Percentiles rank a stretch among this genome's conserved stretches.
These are phyloP conservation scores for Apotomis capreana DNA, from an alignment of 2,888 invertebrate genomes.

Conservation along the genomic window DNA sequence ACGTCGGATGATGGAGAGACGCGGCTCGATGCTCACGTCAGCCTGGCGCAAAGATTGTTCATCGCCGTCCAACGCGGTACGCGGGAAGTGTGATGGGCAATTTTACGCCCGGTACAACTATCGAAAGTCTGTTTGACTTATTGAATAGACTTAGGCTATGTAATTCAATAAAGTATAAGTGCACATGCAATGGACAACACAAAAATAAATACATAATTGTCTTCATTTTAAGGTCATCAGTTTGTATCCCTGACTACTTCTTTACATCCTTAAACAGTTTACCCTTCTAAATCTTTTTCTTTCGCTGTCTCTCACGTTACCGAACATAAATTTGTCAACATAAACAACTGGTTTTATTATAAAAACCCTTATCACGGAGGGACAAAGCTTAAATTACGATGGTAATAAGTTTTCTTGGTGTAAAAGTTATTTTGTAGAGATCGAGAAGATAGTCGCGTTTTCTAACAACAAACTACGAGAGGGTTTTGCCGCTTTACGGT, in stretches of 20 bases:
- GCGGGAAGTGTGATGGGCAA: no score
- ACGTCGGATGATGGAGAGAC: no score
- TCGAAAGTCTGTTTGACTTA: no score
- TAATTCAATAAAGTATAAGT: no score
- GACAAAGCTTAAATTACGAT: constrained; percentile 25
- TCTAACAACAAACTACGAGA: constrained; percentile 17
- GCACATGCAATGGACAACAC: no score
- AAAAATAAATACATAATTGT: not conserved
- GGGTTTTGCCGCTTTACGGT: not conserved
- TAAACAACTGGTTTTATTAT: constrained; percentile 41
- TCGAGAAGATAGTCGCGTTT: constrained; percentile 9
- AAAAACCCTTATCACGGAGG: constrained; percentile 42
- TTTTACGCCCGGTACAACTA: no score
- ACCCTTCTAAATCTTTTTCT: constrained; percentile 63
- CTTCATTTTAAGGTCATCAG: constrained; percentile 4
- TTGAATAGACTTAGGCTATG: no score
- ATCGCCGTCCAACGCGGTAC: no score
- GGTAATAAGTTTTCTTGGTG: constrained; percentile 9
- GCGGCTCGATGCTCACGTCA: no score
- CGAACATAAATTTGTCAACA: constrained; percentile 46
- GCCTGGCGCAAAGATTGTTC: no score
- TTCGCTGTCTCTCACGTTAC: constrained; percentile 58
- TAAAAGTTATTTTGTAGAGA: constrained; percentile 11
- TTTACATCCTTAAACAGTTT: constrained; percentile 53
- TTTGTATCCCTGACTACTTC: constrained; percentile 49